Conservation (phyloP, 2,888 invertebrate species). For the Melitaea athalia region DNA sequence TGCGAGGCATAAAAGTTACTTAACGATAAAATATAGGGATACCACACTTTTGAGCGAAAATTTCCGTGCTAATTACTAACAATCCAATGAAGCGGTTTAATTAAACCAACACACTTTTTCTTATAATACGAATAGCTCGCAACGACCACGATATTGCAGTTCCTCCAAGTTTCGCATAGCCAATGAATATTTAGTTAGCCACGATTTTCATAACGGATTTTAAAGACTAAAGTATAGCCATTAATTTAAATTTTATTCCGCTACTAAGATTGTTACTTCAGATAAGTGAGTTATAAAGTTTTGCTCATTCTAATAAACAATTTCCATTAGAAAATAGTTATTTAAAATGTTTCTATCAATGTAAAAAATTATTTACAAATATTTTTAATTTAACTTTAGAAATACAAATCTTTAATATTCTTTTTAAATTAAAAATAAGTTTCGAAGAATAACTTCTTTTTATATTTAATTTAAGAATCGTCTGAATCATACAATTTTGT, state of each 20-base stretch:
- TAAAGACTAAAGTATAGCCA: constrained; percentile 1
- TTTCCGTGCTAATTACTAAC: constrained; percentile 1
- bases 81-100: constrained; percentile 7
- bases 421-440: no score
- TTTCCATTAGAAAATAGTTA: no score
- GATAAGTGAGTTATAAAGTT: neutral
- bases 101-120: constrained; percentile 11
- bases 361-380: no score
- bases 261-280: neutral
- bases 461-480: no score
- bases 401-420: no score
- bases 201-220: constrained; percentile 19
- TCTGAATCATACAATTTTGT: no score
- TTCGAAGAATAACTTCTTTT: no score
- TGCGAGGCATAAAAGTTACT: constrained; percentile 8
- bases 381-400: no score
- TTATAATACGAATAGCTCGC: constrained; percentile 6
- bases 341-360: no score
- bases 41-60: constrained; percentile 5
- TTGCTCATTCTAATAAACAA: neutral
- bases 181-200: constrained; percentile 25
- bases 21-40: neutral
- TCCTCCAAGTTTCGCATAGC: constrained; percentile 13
- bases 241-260: neutral
- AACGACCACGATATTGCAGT: constrained; percentile 19